Conservation (phyloP, 2,797 vertebrate species). For the Poecilia velifera region DNA sequence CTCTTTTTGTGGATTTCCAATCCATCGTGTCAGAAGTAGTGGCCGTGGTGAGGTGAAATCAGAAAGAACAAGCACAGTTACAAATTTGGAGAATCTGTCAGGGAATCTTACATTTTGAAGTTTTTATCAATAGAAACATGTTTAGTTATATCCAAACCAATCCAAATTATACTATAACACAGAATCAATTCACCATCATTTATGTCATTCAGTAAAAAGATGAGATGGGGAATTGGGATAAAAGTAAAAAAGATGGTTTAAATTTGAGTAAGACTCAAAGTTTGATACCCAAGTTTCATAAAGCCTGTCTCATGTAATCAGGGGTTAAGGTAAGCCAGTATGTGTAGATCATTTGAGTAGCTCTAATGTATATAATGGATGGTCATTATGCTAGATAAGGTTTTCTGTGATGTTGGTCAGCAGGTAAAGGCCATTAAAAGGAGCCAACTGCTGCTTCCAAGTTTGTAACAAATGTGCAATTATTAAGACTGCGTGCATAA, state of each 20-base stretch:
- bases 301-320: neutral
- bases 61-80: neutral
- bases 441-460: neutral
- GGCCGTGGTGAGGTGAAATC: conserved; percentile 36
- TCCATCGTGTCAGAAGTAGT: conserved; percentile 8
- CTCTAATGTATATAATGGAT: no score
- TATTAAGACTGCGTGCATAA: neutral
- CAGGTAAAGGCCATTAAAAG: neutral
- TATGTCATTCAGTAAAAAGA: neutral
- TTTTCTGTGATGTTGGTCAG: neutral
- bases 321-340: neutral
- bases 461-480: neutral
- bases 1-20: conserved; percentile 32
- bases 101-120: conserved; percentile 14
- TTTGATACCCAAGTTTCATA: neutral
- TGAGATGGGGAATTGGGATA: neutral
- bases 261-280: neutral
- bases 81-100: neutral
- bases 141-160: neutral
- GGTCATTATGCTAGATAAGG: neutral
- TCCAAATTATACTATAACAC: neutral
- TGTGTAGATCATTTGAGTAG: no score
- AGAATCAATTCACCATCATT: neutral
- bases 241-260: neutral
- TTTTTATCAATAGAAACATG: neutral